A percentile compares a stretch with the other conserved stretches of the same genome.
These are phyloP conservation scores for Sebastes nivosus DNA, from an alignment of 2,797 vertebrate genomes.

Conservation along the genomic window DNA sequence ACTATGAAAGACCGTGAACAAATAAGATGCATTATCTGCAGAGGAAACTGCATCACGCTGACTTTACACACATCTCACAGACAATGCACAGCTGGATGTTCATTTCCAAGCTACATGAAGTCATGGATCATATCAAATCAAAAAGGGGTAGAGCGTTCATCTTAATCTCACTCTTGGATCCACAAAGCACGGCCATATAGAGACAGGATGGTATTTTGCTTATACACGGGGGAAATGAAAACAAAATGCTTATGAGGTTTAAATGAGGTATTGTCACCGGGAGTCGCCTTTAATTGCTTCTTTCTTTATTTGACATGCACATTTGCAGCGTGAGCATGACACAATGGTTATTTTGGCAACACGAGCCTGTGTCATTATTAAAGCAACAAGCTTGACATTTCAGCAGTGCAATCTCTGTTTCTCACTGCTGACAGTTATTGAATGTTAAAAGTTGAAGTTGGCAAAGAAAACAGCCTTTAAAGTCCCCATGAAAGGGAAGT, in stretches of 20 bases:
- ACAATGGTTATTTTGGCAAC: conserved; percentile 43
- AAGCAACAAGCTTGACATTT: conserved; percentile 53
- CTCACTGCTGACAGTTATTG: conserved; percentile 6
- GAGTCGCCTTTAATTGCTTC: conserved; percentile 28
- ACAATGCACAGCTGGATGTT: conserved; percentile 14
- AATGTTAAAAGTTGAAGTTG: conserved; percentile 14
- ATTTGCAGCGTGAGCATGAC: conserved; percentile 26
- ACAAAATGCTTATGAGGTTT: conserved; percentile 14
- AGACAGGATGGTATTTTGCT: not conserved
- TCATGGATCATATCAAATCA: not conserved
- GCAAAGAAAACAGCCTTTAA: conserved; percentile 7
- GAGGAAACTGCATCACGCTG: not conserved
- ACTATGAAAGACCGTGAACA: not conserved
- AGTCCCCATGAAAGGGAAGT: too few relatives aligned
- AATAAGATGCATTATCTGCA: not conserved
- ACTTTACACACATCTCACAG: not conserved
- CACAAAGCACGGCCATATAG: not conserved
- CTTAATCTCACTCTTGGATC: conserved; percentile 13
- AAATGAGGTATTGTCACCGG: conserved; percentile 17
- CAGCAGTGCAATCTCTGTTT: not conserved
- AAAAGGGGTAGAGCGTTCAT: not conserved
- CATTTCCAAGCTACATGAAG: conserved; percentile 12
- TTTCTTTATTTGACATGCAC: conserved; percentile 32
- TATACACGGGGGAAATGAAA: not conserved
- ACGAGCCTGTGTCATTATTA: conserved; percentile 36